Evolutionary conservation across 2,113 vertebrate genomes (phyloP).

Genomic region (Agelaius phoeniceus): DNA sequence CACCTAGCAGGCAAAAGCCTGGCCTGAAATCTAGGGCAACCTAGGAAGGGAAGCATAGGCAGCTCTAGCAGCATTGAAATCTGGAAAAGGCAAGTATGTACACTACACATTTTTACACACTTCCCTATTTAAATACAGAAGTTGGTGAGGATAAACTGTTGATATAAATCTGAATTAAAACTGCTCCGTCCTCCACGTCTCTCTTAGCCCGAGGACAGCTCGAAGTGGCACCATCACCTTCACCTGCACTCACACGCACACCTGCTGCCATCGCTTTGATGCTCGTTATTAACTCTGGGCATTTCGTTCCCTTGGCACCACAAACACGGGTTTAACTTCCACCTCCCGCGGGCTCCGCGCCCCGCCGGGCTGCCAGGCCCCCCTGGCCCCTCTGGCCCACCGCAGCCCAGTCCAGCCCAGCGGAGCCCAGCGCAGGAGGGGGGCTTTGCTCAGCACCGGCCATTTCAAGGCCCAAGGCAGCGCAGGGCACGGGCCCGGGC

Average conservation of each 20-base stretch:
- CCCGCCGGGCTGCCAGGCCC: neutral
- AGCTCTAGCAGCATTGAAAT: accelerated
- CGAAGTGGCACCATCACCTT: accelerated
- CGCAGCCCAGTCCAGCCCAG: neutral
- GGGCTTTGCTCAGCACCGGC: accelerated
- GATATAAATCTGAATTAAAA: neutral
- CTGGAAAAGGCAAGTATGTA: neutral
- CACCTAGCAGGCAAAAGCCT: neutral
- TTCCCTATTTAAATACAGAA: neutral
- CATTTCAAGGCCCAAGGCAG: neutral
- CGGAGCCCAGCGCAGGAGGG: neutral
- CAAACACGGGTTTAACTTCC: accelerated
- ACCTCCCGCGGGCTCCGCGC: neutral
- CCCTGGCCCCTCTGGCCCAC: accelerated
- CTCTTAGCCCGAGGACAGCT: no score
- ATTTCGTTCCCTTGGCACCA: neutral
- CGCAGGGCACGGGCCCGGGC: neutral
- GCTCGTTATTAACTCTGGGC: accelerated
- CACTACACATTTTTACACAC: accelerated
- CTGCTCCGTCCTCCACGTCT: neutral
- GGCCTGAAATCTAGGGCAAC: accelerated
- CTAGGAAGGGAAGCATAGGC: accelerated
- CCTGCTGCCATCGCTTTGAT: neutral
- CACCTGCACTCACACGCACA: no score
- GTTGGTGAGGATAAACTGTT: neutral